Evolutionary conservation across 2,797 vertebrate species (phyloP).

Genomic region (Mormyrops boulengeri): DNA sequence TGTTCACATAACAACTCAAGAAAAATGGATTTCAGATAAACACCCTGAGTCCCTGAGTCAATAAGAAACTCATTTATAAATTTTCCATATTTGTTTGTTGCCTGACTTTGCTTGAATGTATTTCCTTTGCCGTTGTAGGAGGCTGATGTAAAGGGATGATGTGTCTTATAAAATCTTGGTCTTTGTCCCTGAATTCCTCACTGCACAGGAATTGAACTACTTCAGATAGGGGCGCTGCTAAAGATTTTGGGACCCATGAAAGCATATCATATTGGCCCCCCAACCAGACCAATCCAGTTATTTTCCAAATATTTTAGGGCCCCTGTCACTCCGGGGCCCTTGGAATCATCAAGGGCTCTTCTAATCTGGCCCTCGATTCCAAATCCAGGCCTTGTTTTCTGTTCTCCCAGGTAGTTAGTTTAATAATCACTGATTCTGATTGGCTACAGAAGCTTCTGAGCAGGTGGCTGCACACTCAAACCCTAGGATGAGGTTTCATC

Average conservation of each 20-base stretch:
- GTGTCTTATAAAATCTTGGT: not conserved
- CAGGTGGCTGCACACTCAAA: not conserved
- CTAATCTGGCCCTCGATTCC: not conserved
- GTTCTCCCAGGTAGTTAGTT: not conserved
- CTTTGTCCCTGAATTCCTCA: not conserved
- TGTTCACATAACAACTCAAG: constrained; percentile 28
- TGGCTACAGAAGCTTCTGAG: not conserved
- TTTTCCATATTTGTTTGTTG: not conserved
- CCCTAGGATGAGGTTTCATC: not conserved
- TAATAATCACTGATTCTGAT: not conserved
- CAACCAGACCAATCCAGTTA: not conserved
- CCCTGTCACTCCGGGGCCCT: not conserved
- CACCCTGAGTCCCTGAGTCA: not conserved
- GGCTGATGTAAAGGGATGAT: not conserved
- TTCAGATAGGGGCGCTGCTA: not conserved
- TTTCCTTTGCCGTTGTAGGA: not conserved
- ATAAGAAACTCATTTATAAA: constrained; percentile 11
- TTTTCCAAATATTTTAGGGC: not conserved
- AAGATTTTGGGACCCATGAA: not conserved
- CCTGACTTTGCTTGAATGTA: not conserved
- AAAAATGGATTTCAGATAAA: constrained; percentile 31
- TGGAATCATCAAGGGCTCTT: not conserved
- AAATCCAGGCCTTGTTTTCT: not conserved
- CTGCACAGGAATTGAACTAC: not conserved
- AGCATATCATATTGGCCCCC: not conserved